Conservation (phyloP, 2,113 vertebrate species). For the Nyctibius bracteatus region DNA sequence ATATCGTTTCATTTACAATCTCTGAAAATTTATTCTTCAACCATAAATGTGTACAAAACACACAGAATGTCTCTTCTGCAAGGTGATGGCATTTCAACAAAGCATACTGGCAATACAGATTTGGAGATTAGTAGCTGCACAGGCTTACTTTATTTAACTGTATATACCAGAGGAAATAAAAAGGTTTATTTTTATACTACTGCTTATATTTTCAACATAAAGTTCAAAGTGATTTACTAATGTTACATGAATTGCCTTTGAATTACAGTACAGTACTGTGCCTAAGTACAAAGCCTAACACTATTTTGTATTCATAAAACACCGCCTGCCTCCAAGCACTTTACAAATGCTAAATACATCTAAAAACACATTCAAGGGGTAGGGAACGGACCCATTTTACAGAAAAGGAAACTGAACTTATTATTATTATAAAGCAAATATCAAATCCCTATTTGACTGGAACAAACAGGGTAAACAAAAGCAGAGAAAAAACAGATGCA, state of each 20-base stretch:
- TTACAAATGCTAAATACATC: constrained; percentile 49
- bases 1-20: constrained; percentile 61
- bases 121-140: constrained; percentile 49
- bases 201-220: constrained; percentile 60
- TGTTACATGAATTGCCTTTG: constrained; percentile 60
- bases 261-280: constrained; percentile 19
- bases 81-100: constrained; percentile 54
- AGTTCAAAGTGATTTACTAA: constrained; percentile 66
- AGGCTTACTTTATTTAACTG: constrained; percentile 61
- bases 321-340: background rate
- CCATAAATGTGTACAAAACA: constrained; percentile 42
- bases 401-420: constrained; percentile 25
- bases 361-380: constrained; percentile 1
- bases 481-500: background rate
- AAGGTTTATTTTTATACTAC: constrained; percentile 61
- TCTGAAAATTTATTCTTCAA: constrained; percentile 57
- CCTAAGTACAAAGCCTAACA: constrained; percentile 29
- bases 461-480: background rate
- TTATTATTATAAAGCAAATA: background rate
- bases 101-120: constrained; percentile 26
- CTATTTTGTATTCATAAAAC: constrained; percentile 42
- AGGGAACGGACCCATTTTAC: constrained; percentile 29
- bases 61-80: constrained; percentile 11
- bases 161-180: constrained; percentile 65
- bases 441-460: background rate